Conservation (phyloP, 2,888 invertebrate species). For the Drosophila rubida region DNA sequence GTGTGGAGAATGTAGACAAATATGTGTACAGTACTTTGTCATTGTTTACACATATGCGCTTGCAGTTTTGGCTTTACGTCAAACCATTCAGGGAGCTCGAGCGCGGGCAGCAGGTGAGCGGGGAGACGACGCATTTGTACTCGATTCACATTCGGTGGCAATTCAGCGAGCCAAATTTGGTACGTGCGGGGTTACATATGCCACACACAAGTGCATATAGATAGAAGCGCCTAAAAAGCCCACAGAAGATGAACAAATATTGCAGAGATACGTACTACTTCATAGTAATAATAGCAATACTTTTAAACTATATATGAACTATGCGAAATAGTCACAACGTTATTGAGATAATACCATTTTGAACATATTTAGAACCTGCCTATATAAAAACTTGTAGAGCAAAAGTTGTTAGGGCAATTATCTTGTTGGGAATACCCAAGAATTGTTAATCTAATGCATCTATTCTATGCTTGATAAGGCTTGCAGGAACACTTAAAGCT, state of each 20-base stretch:
- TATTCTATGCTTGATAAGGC: too few species aligned
- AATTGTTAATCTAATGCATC: too few species aligned
- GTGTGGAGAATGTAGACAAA: slow-evolving; percentile 5
- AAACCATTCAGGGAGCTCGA: not conserved
- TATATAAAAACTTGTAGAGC: too few species aligned
- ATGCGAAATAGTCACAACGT: too few species aligned
- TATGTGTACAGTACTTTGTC: slow-evolving; percentile 12
- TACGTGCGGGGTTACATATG: slow-evolving; percentile 8
- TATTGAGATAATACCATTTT: too few species aligned
- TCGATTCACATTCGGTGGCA: slow-evolving; percentile 42
- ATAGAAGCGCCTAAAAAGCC: not conserved
- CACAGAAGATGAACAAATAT: not conserved
- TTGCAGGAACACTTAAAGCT: too few species aligned
- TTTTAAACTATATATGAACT: too few species aligned
- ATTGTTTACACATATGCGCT: slow-evolving; percentile 19
- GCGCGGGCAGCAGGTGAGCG: not conserved
- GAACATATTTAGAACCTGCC: too few species aligned
- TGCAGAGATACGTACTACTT: not conserved
- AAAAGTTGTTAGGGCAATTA: too few species aligned
- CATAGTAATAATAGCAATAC: too few species aligned
- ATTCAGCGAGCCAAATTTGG: slow-evolving; percentile 41
- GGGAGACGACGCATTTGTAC: slow-evolving; percentile 25
- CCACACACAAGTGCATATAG: slow-evolving; percentile 1
- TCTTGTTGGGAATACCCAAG: too few species aligned
- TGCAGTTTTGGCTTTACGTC: slow-evolving; percentile 18